Evolutionary conservation across 37 sponge, comb jelly and placozoan species (phyloP), one percentile per base, ranked within the genome.

Genomic region (Petrosia ficiformis): DNA sequence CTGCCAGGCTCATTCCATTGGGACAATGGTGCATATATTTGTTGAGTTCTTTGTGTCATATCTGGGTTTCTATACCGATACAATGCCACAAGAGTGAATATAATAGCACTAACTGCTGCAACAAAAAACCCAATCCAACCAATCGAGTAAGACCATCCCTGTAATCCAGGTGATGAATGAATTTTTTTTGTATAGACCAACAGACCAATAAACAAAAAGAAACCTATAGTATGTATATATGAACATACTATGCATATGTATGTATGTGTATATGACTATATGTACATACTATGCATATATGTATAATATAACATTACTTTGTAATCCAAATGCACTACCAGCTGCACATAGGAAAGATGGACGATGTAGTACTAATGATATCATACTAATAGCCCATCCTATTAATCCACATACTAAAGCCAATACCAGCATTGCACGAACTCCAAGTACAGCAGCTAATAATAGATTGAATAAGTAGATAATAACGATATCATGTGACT

Each of bases 101-200:
- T 82, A 2, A 77, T 2, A 29, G 77, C 59, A 4, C 83, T 78
- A 38, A 69, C 22, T 19, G 68, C 35, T 2, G 75, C 73, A 30
- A 88, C 69, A 11, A 74, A 48, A 59, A 78, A 76, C n/a, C 79
- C 70, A 1, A 88, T 39, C 89, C 89, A 88, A 1, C 89, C 89
- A 29, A 82, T 68, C 35, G 43, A 48, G 71, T 88, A 88, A 26
- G 89, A 88, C 89, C 89, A 88, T 38, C 89, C 54, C 16, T 16
- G 10, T 10, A 16, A 10, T 16, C 54, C 54, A 48, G 14, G 14
- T 19, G 16, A 16, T 19, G 54, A 10, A 19, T 48, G 54, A 48
- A 48, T 19, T 48, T 19, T 16, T 10, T 10, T 19, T 16, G 16
- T 16, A 48, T 48, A 48, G 16, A 48, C 54, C 16, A 16, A 19